Percentiles rank a stretch among this genome's conserved stretches.
These are phyloP conservation scores for cattle (Bos taurus) DNA, from an alignment of 2,113 vertebrate genomes.

Conservation along the genomic window DNA sequence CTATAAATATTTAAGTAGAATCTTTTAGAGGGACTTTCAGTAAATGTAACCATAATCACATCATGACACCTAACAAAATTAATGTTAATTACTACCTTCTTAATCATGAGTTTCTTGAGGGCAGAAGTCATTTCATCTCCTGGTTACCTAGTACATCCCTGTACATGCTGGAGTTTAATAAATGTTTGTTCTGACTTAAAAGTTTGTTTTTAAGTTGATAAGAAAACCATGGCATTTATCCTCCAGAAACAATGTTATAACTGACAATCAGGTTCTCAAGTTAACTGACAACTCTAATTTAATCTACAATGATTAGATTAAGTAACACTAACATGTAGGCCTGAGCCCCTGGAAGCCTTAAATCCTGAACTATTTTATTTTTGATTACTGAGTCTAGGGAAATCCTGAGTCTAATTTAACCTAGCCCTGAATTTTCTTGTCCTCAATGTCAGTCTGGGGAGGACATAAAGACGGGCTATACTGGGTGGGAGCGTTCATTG, in stretches of 20 bases:
- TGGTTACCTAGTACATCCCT: not conserved
- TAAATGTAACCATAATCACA: not conserved
- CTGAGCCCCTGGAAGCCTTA: not conserved
- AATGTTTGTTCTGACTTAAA: not conserved
- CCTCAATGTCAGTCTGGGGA: not conserved
- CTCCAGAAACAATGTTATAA: not conserved
- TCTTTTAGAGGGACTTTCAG: not conserved
- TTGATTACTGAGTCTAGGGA: constrained; percentile 6
- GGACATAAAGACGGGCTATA: not conserved
- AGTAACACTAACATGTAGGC: not conserved
- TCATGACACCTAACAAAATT: not conserved
- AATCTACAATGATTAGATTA: constrained; percentile 27
- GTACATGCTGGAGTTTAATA: not conserved
- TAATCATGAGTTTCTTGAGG: not conserved
- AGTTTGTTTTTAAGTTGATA: constrained; percentile 17
- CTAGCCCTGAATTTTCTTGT: not conserved
- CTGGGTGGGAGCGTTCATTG: not conserved
- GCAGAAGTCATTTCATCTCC: not conserved
- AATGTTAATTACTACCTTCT: not conserved
- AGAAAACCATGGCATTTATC: not conserved
- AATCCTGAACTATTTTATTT: constrained; percentile 25
- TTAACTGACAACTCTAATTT: not conserved
- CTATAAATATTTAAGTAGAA: not conserved
- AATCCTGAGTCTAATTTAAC: not conserved
- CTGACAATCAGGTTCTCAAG: not conserved